Conservation (phyloP, 2,113 vertebrate genomes). For the Nannospalax galili region DNA sequence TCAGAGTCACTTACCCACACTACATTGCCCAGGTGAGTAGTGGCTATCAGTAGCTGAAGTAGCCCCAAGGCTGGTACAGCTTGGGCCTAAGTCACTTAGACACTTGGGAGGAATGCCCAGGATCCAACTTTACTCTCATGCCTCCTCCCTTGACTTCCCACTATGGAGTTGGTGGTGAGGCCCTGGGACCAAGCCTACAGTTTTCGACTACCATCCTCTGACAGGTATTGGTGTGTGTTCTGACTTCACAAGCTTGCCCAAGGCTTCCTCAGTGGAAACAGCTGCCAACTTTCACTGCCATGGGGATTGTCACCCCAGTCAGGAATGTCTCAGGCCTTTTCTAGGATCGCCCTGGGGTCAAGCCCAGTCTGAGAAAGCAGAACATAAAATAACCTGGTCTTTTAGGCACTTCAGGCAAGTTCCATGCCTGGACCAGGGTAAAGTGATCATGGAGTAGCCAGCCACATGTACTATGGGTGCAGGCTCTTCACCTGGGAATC, state of each 20-base stretch:
- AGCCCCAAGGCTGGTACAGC: neutral
- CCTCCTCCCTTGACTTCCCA: neutral
- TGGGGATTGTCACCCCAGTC: slow-evolving; percentile 69
- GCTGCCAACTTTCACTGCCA: slow-evolving; percentile 63
- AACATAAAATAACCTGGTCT: slow-evolving; percentile 56
- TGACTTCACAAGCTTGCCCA: neutral
- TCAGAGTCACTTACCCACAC: slow-evolving; percentile 86
- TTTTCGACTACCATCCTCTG: neutral
- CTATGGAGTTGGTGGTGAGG: neutral
- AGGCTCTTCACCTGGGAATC: neutral
- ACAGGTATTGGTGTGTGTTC: neutral
- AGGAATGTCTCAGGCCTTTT: slow-evolving; percentile 72
- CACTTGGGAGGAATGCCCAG: neutral
- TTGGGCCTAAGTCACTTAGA: neutral
- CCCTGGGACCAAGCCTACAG: neutral
- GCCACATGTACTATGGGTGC: neutral
- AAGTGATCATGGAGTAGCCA: neutral
- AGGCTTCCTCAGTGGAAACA: slow-evolving; percentile 46
- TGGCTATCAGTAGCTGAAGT: neutral
- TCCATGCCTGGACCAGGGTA: neutral
- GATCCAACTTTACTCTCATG: neutral
- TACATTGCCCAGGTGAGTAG: slow-evolving; percentile 87
- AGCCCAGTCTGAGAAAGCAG: slow-evolving; percentile 19
- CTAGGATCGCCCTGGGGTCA: slow-evolving; percentile 60
- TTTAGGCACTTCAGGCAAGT: neutral